These are phyloP conservation scores for Craseonycteris thonglongyai DNA, from an alignment of 2,113 vertebrate genomes.

Conservation along the genomic window DNA sequence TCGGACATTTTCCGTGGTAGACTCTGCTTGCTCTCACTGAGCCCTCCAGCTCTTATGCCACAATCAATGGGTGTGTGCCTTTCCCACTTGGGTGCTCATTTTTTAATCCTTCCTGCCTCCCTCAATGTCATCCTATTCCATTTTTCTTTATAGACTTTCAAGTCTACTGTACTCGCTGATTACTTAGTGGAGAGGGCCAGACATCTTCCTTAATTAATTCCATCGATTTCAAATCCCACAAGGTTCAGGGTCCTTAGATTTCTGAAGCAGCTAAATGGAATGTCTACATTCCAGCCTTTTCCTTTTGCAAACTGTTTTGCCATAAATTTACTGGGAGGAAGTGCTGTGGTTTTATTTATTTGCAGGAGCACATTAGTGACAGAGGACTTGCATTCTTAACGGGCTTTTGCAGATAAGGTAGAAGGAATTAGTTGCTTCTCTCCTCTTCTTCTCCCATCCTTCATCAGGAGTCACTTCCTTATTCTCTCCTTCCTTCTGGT, in stretches of 20 bases:
- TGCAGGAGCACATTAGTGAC: constrained; percentile 40
- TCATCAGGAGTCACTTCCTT: background rate
- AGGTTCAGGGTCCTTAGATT: constrained; percentile 79
- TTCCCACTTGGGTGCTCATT: constrained; percentile 77
- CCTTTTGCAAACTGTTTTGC: constrained; percentile 80
- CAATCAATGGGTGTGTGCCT: constrained; percentile 77
- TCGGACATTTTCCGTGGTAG: constrained; percentile 76
- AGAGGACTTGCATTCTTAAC: background rate
- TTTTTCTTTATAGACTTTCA: constrained; percentile 83
- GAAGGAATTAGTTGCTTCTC: background rate
- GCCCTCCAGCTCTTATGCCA: constrained; percentile 78
- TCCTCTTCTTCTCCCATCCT: fast-evolving
- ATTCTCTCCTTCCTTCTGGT: background rate
- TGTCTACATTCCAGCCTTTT: constrained; percentile 81
- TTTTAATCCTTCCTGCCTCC: constrained; percentile 80
- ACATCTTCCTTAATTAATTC: constrained; percentile 85
- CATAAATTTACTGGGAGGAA: constrained; percentile 67
- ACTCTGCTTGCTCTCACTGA: constrained; percentile 74
- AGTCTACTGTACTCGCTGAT: constrained; percentile 83
- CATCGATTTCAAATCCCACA: constrained; percentile 81
- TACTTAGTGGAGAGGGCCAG: constrained; percentile 75
- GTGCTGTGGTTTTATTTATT: constrained; percentile 70
- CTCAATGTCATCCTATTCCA: constrained; percentile 77
- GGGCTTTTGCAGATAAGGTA: background rate
- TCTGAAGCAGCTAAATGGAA: constrained; percentile 81